These are phyloP conservation scores for Bombylius discolor DNA, from an alignment of 2,888 invertebrate genomes.

Conservation along the genomic window DNA sequence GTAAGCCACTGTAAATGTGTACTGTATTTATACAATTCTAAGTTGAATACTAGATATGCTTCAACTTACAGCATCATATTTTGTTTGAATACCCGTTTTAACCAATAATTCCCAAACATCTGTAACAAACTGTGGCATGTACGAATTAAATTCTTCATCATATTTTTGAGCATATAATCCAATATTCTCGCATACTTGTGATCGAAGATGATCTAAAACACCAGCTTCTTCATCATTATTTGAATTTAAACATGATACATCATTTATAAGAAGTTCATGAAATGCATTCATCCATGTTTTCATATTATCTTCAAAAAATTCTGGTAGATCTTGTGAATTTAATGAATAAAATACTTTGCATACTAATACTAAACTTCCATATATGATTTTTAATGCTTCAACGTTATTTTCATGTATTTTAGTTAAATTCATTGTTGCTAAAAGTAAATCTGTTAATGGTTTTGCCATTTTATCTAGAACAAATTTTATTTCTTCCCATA, in stretches of 20 bases:
- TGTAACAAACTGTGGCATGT: constrained; percentile 83
- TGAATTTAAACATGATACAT: constrained; percentile 63
- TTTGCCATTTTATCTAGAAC: constrained; percentile 88
- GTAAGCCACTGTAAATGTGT: neutral
- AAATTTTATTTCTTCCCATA: constrained; percentile 96
- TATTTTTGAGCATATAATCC: constrained; percentile 93
- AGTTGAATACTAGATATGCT: neutral
- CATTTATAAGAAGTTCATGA: constrained; percentile 61
- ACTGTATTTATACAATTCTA: neutral
- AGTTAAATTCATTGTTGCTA: constrained; percentile 76
- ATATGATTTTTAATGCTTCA: constrained; percentile 72
- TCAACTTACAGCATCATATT: constrained; percentile 71
- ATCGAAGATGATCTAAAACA: constrained; percentile 77
- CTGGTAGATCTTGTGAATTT: constrained; percentile 95
- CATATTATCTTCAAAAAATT: constrained; percentile 99
- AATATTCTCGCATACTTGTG: constrained; percentile 93
- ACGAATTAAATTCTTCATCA: constrained; percentile 89
- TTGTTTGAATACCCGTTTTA: constrained; percentile 68
- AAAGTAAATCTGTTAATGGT: constrained; percentile 82
- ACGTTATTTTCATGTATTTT: constrained; percentile 65
- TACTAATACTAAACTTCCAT: constrained; percentile 74
- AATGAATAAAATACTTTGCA: constrained; percentile 94
- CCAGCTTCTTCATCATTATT: constrained; percentile 79
- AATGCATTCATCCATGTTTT: constrained; percentile 88
- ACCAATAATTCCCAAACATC: constrained; percentile 87